These are phyloP conservation scores for Gallinago stenura DNA, from an alignment of 2,797 vertebrate species.

Conservation along the genomic window DNA sequence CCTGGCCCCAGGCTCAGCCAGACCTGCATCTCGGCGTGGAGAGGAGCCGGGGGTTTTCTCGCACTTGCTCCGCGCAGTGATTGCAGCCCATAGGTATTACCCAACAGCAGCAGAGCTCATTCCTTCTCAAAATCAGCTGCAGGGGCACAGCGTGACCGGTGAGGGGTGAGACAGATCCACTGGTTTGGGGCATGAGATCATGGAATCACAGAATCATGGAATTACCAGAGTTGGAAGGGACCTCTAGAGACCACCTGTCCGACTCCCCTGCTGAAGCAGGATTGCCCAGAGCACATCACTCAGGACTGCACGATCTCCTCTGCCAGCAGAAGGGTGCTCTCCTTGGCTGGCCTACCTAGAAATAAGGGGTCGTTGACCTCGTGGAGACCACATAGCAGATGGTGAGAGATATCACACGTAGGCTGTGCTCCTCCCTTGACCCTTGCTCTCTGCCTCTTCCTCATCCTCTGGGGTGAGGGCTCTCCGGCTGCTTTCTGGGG, in stretches of 20 bases:
- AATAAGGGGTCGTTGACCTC: background rate
- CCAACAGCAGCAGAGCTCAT: background rate
- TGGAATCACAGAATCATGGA: too few relatives aligned
- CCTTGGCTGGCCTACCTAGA: background rate
- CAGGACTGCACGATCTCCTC: background rate
- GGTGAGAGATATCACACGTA: background rate
- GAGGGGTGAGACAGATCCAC: background rate
- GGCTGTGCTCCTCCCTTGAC: background rate
- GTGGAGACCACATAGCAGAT: background rate
- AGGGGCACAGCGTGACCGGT: background rate
- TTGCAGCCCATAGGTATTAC: background rate
- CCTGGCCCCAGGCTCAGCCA: background rate
- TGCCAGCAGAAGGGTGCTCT: background rate
- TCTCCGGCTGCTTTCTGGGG: background rate
- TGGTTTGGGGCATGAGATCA: background rate
- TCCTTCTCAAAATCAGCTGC: background rate
- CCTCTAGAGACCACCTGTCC: too few relatives aligned
- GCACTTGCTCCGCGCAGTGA: rapidly evolving
- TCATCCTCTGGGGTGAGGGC: background rate
- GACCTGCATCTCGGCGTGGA: background rate
- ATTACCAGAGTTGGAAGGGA: too few relatives aligned
- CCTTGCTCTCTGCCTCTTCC: background rate
- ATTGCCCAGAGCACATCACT: too few relatives aligned
- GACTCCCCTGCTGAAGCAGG: too few relatives aligned
- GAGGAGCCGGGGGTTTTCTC: background rate